Evolutionary conservation across 2,888 invertebrate species (phyloP).

Genomic region (Smittia sp.): DNA sequence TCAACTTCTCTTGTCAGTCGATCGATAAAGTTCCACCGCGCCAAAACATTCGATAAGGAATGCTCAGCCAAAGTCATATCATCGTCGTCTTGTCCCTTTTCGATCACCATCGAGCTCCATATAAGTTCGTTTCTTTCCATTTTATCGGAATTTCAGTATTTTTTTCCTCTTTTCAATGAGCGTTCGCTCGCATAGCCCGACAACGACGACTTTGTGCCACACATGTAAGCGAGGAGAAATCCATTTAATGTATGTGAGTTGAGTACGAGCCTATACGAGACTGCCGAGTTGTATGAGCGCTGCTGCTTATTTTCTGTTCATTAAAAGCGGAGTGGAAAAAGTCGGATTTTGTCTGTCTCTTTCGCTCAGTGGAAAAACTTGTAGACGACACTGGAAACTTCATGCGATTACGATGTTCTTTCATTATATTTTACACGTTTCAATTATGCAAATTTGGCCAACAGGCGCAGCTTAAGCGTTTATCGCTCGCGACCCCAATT

Average conservation of each 20-base stretch:
- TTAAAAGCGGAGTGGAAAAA: background rate
- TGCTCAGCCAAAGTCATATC: conserved; percentile 15
- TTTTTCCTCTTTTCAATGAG: conserved; percentile 22
- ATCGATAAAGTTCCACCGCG: conserved; percentile 1
- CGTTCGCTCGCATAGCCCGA: background rate
- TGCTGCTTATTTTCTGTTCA: background rate
- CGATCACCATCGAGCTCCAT: conserved; percentile 16
- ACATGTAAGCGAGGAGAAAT: background rate
- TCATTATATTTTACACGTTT: conserved; percentile 28
- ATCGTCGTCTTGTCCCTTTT: conserved; percentile 22
- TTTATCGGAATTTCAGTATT: conserved; percentile 20
- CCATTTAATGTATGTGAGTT: background rate
- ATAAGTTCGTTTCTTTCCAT: conserved; percentile 36
- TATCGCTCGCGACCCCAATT: background rate
- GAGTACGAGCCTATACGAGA: background rate
- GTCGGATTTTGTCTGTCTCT: background rate
- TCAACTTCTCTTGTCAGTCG: background rate
- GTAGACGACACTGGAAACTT: conserved; percentile 21
- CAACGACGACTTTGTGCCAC: background rate
- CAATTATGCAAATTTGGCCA: conserved; percentile 23
- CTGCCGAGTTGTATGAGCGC: background rate
- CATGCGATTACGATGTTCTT: conserved; percentile 19
- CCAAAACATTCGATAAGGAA: conserved; percentile 9
- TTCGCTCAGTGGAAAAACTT: background rate
- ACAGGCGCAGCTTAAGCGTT: background rate